Conservation (phyloP, 2,888 invertebrate species). For the Watsonalla cultraria region DNA sequence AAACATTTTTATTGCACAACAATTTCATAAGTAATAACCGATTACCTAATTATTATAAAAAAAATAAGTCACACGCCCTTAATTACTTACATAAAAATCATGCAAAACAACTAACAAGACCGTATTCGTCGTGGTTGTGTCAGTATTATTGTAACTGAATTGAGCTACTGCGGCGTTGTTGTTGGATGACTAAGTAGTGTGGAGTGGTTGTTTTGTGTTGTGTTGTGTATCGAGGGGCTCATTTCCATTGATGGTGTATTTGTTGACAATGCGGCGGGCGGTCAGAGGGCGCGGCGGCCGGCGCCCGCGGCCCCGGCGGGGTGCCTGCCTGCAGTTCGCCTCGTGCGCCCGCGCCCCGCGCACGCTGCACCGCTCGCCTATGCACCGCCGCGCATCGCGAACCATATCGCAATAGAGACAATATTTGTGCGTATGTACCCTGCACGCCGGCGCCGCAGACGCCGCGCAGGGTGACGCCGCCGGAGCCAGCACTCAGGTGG, state of each 20-base stretch:
- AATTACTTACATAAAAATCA: too few species aligned
- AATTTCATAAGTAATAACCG: too few species aligned
- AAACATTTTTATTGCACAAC: too few species aligned
- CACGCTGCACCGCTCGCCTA: constrained; percentile 46
- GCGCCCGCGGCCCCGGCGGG: constrained; percentile 50
- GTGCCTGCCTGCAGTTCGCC: constrained; percentile 41
- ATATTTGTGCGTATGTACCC: constrained; percentile 11
- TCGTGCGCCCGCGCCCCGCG: constrained; percentile 51
- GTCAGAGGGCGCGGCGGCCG: constrained; percentile 41
- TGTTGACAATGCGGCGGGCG: constrained; percentile 61
- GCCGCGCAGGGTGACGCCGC: constrained; percentile 11
- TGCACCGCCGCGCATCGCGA: constrained; percentile 28
- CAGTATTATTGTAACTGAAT: too few species aligned
- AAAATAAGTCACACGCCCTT: too few species aligned
- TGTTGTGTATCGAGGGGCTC: constrained; percentile 35
- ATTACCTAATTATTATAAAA: too few species aligned
- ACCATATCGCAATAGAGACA: constrained; percentile 12
- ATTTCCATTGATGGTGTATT: constrained; percentile 68
- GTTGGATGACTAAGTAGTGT: not conserved
- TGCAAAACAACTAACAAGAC: too few species aligned
- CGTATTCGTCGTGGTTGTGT: too few species aligned
- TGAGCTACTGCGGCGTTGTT: not conserved
- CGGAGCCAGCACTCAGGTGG: constrained; percentile 11
- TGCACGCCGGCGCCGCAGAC: constrained; percentile 17
- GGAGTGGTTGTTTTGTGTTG: not conserved